Percentiles rank a stretch among this genome's conserved stretches.
phyloP scores from a whole-genome alignment of 2,113 vertebrate genomes.

The Thunnus thynnus region DNA sequence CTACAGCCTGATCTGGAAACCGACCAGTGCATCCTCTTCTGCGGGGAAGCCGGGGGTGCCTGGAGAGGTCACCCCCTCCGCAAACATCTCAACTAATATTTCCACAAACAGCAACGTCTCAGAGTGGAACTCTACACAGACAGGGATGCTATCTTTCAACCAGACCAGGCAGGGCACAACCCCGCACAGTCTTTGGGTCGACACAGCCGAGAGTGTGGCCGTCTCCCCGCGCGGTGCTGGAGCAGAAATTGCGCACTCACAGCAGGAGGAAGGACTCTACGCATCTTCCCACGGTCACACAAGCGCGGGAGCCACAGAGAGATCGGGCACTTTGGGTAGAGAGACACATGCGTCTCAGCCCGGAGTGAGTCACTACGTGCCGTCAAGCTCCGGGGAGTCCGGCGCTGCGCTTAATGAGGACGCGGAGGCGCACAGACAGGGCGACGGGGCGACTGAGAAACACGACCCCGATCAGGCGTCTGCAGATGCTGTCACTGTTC shows the following conservation, averaged over 20 bases:
- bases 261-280: conserved; percentile 65
- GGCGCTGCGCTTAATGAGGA: not conserved
- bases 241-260: conserved; percentile 63
- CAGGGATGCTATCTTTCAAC: conserved; percentile 54
- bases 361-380: conserved; percentile 12
- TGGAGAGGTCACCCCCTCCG: conserved; percentile 63
- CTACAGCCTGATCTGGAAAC: conserved; percentile 98
- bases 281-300: conserved; percentile 62
- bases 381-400: conserved; percentile 20
- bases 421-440: conserved; percentile 32
- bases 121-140: conserved; percentile 80
- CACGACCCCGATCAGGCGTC: conserved; percentile 43
- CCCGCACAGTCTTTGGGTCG: conserved; percentile 65
- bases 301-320: conserved; percentile 20
- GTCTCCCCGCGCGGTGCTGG: conserved; percentile 44
- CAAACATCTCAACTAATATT: conserved; percentile 74
- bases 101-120: conserved; percentile 67
- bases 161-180: conserved; percentile 41
- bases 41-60: conserved; percentile 65
- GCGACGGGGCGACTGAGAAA: conserved; percentile 25
- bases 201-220: conserved; percentile 44
- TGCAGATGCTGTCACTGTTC: conserved; percentile 34
- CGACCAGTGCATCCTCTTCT: conserved; percentile 80
- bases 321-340: conserved; percentile 35
- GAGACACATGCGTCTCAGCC: conserved; percentile 37